Conservation (phyloP, 2,888 invertebrate genomes). For the Choristoneura rosaceana region DNA sequence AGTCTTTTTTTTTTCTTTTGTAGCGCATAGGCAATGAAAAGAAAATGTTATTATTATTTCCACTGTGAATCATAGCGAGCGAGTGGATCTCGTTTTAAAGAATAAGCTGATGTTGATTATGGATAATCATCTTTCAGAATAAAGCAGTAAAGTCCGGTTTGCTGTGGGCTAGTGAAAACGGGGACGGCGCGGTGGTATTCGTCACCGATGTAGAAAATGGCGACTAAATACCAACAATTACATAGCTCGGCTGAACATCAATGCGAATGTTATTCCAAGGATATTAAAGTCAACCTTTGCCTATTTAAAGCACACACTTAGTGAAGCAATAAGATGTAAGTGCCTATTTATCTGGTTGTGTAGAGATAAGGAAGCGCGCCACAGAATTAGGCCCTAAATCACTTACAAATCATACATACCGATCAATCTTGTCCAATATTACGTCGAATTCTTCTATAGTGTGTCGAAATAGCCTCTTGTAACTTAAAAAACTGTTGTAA, state of each 20-base stretch:
- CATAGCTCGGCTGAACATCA: conserved; percentile 66
- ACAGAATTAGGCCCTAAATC: conserved; percentile 44
- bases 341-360: conserved; percentile 60
- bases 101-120: conserved; percentile 57
- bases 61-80: conserved; percentile 79
- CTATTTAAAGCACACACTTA: conserved; percentile 44
- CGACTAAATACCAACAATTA: conserved; percentile 85
- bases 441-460: conserved; percentile 55
- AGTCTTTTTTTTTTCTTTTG: conserved; percentile 31
- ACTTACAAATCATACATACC: conserved; percentile 67
- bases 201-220: conserved; percentile 85
- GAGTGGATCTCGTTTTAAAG: conserved; percentile 62
- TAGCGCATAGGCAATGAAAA: conserved; percentile 54
- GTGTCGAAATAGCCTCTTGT: conserved; percentile 53
- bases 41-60: conserved; percentile 65
- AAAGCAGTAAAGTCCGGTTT: conserved; percentile 78
- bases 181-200: conserved; percentile 80
- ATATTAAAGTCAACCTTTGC: conserved; percentile 53
- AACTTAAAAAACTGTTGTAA: conserved; percentile 65
- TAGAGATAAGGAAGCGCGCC: conserved; percentile 65
- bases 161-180: conserved; percentile 67
- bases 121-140: conserved; percentile 72
- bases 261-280: conserved; percentile 61
- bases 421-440: conserved; percentile 48
- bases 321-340: conserved; percentile 55